Percentiles rank a stretch among this genome's conserved stretches.
These are phyloP conservation scores for Porites cylindrica DNA, from an alignment of 92 coral and sea anemone genomes.

Conservation along the genomic window DNA sequence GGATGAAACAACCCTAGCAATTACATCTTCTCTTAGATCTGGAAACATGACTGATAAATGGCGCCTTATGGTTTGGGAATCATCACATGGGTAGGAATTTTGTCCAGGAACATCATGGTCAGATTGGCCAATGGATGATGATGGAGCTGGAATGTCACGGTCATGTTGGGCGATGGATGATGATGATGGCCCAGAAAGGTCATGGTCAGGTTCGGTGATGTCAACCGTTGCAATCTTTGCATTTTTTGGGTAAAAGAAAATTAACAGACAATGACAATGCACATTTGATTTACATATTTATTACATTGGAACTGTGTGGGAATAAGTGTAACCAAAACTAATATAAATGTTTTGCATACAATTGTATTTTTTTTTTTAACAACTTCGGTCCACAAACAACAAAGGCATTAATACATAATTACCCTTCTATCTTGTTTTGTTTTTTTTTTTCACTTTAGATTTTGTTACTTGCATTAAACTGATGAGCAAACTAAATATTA, in stretches of 20 bases:
- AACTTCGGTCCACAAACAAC: no score
- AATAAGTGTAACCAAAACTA: no score
- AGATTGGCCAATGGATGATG: neutral
- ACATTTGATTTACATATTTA: neutral
- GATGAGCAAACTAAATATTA: no score
- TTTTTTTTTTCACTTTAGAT: no score
- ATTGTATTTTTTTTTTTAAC: no score
- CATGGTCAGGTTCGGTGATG: conserved; percentile 13
- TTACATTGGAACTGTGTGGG: no score
- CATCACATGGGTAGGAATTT: neutral
- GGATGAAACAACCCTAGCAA: conserved; percentile 24
- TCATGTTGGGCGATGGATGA: neutral
- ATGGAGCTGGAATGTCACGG: neutral
- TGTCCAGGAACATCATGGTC: neutral
- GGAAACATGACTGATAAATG: conserved; percentile 44
- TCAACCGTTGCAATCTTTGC: neutral
- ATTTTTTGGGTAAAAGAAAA: neutral
- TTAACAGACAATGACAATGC: neutral
- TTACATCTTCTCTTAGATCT: conserved; percentile 14
- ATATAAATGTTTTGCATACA: no score
- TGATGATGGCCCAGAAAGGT: conserved; percentile 21
- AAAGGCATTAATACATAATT: no score
- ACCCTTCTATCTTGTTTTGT: no score
- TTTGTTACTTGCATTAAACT: no score
- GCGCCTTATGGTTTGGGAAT: conserved; percentile 12